phyloP scores from a whole-genome alignment of 2,797 vertebrate species.

The Heterohyrax brucei region DNA sequence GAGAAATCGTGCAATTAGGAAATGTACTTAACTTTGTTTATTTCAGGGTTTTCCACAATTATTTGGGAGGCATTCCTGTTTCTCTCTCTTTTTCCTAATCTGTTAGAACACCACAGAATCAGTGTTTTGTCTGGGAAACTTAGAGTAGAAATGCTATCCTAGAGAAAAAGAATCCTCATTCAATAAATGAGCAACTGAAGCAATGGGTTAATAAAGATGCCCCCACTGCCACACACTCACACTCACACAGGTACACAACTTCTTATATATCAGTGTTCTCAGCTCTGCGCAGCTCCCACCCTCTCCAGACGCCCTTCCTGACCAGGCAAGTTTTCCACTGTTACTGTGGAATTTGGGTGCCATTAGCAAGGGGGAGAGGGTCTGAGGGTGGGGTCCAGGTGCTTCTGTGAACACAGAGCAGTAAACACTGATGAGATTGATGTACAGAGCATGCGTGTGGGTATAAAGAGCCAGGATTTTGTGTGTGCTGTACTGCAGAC shows the following conservation, averaged over 20 bases:
- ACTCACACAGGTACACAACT: neutral
- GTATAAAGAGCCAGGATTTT: neutral
- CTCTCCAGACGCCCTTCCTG: neutral
- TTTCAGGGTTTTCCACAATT: neutral
- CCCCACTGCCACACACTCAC: neutral
- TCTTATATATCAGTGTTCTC: rapidly evolving
- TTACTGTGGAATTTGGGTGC: neutral
- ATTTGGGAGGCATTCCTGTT: neutral
- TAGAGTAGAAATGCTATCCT: neutral
- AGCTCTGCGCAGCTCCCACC: neutral
- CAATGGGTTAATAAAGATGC: neutral
- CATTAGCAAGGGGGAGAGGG: neutral
- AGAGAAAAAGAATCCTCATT: neutral
- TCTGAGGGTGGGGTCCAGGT: rapidly evolving
- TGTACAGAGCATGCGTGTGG: rapidly evolving
- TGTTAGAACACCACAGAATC: neutral
- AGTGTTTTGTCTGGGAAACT: neutral
- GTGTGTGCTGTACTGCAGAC: neutral
- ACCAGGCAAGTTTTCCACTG: neutral
- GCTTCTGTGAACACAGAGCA: rapidly evolving
- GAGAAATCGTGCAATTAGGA: neutral
- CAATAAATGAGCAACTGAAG: neutral
- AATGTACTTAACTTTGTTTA: conserved; percentile 5
- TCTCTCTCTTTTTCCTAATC: neutral
- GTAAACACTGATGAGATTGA: neutral